Evolutionary conservation across 1,140 invertebrate species (phyloP), one percentile per base, ranked within the genome.

Genomic region (Pogonomyrmex californicus): DNA sequence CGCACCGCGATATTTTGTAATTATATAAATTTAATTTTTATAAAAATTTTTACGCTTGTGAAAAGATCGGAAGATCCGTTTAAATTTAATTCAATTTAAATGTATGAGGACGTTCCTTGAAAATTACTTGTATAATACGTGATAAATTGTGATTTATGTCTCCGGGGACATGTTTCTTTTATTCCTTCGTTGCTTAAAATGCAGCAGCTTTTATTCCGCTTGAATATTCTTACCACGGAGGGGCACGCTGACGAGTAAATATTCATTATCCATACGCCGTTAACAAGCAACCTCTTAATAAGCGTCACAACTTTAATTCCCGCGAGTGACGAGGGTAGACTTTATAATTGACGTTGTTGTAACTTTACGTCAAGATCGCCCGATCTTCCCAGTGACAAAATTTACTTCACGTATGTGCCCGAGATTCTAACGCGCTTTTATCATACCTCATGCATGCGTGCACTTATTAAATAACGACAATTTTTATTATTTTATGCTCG

Each of bases 271-370:
- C 41, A 82, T 82, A 82, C 79, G 30, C 79, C 79, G 41, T 82
- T 82, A 82, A 82, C 79, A 82, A 82, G 79, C 66, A 71, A 49
- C 41, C 66, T 82, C 79, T 73, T 82, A 82, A 82, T 82, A 82
- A 82, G 79, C 79, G 79, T 82, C 79, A 38, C 79, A 82, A 82
- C 79, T 82, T 82, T 82, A 82, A 82, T 82, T 82, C 66, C 38
- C 66, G 30, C 41, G 54, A 82, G 79, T 82, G 79, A 73, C 66
- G 54, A 82, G 79, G 66, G 79, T 60, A 82, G 79, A 82, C 79
- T 82, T 82, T 82, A 47, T 82, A 82, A 82, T 70, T 47, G 54
- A 58, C 51, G 51, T 60, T 68, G 63, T 81, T 82, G 66, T 60
- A 82, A 82, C 66, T 82, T 82, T 47, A 60, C 60, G 30, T 51